Percentiles rank a stretch among this genome's conserved stretches.
Conservation (phyloP, 2,113 vertebrate genomes). For the Polyodon spathula region DNA sequence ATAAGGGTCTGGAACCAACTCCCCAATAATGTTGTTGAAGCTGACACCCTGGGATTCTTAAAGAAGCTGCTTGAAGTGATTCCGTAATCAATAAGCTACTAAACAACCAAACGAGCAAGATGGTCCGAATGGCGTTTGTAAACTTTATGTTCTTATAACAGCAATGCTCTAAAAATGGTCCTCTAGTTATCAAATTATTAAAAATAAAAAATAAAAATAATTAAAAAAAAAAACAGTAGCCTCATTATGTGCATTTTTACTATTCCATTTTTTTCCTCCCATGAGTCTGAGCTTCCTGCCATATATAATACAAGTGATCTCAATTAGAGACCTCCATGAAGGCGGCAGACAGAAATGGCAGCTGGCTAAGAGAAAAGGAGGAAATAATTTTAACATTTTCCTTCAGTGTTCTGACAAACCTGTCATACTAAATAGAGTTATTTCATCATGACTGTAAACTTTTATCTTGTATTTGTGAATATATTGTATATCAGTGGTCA, state of each 20-base stretch:
- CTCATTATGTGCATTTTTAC: constrained; percentile 42
- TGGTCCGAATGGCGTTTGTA: no score
- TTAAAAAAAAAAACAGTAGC: no score
- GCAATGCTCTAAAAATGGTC: no score
- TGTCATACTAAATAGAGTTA: constrained; percentile 16
- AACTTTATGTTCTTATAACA: no score
- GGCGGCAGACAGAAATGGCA: constrained; percentile 66
- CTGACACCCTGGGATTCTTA: no score
- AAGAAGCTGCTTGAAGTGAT: no score
- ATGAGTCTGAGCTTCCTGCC: constrained; percentile 63
- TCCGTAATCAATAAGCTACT: no score
- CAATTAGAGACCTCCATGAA: constrained; percentile 77
- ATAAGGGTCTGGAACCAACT: no score
- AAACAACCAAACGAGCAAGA: no score
- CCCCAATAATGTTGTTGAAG: no score
- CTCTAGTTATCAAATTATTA: no score
- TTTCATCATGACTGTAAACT: constrained; percentile 8
- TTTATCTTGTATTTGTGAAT: constrained; percentile 1
- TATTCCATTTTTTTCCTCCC: constrained; percentile 52
- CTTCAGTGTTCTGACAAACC: constrained; percentile 21
- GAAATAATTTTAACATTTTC: constrained; percentile 61
- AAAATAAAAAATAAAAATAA: no score
- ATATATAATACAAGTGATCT: constrained; percentile 75
- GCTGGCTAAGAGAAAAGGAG: constrained; percentile 61
- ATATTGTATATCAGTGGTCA: background rate